Base-by-base conservation (phyloP, 2,888 invertebrate genomes). In the Chromoteleia sp. region DNA sequence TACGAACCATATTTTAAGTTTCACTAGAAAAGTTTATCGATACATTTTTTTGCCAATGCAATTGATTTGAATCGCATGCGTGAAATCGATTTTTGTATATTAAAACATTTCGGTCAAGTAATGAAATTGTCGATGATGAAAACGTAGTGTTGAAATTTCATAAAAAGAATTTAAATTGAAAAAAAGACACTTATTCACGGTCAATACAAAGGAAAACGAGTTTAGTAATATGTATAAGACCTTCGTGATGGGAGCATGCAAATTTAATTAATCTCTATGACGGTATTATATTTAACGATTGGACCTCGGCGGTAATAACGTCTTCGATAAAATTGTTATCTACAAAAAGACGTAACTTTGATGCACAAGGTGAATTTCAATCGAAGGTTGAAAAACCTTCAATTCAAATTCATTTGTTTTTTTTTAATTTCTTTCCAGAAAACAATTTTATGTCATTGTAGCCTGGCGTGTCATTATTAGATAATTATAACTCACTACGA, bases 201-300 rank as follows among this genome's bases (percentile, higher is more conserved):
- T 65, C 65, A 75, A 75, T 45, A 75, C 48, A 75, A 75, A 56
- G 61, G 58, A 50, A 50, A 75, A 75, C 75, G 12, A 56, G 75
- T 65, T 58, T 75, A 52, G 58, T 50, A 65, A 75, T 75, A 58
- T 75, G 65, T 45, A 63, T 58, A 63, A 65, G 65, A 25, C 67
- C 67, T 67, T 58, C 52, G 48, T 4, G 43, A 65, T 58, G 48
- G 50, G 14, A 52, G 33, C 50, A 74, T 74, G 74, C 30, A 63
- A 63, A 74, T 74, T 36, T 30, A 41, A 63, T 63, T 71, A 71
- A 58, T 36, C 25, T 54, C 25, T 41, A 30, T 15, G 67, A 54
- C 43, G 67, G 14, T 7, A 50, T 39, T 33, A 65, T 19, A 39
- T 63, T 65, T 52, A 43, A 56, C 48, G 48, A 48, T n/a, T 43